Base-by-base conservation (phyloP, 1,140 invertebrate species). In the Glossosoma conforme region DNA sequence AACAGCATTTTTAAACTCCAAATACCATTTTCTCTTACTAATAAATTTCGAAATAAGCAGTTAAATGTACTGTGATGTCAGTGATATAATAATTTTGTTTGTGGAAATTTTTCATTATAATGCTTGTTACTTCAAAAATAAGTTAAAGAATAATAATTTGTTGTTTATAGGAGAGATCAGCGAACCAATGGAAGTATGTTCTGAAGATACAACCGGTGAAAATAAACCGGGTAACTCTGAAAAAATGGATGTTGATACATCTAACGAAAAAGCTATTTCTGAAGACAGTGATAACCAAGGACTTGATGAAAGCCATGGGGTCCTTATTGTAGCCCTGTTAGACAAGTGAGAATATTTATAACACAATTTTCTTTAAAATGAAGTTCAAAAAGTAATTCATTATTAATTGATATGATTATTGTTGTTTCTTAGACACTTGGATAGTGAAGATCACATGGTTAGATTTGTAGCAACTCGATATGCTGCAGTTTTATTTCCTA, bases 381-480 rank as follows among this genome's bases (percentile, higher is more conserved):
- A 37, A 50, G 13, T 33, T 50, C 46, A 38, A 19, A 24, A 44
- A 33, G 33, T 44, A 10, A 41, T 53, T 59, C 4, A 20, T 1
- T 37, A n/a, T 32, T 28, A 52, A 6, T 20, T 11, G 6, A 36
- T 1, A 50, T 11, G 22, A 36, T 15, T 35, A n/a, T n/a, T n/a
- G 14, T 18, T 5, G 11, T 62, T 52, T 47, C 57, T 9, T 61
- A 75, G 72, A 36, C 82, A 84, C 65, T 78, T 85, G 55, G 77
- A 80, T 44, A 81, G 79, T 18, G 75, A 81, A 21, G 81, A 87
- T 56, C 70, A 80, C 0, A 86, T 87, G 67, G 83, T 87, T 2
- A 73, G 91, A 52, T 85, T 88, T 63, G 83, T 91, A 14, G 85
- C 89, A 17, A 89, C 90, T 50, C 79, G 89, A 51, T 93, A 91